phyloP scores from a whole-genome alignment of 2,797 vertebrate species.

The Pipistrellus pygmaeus region DNA sequence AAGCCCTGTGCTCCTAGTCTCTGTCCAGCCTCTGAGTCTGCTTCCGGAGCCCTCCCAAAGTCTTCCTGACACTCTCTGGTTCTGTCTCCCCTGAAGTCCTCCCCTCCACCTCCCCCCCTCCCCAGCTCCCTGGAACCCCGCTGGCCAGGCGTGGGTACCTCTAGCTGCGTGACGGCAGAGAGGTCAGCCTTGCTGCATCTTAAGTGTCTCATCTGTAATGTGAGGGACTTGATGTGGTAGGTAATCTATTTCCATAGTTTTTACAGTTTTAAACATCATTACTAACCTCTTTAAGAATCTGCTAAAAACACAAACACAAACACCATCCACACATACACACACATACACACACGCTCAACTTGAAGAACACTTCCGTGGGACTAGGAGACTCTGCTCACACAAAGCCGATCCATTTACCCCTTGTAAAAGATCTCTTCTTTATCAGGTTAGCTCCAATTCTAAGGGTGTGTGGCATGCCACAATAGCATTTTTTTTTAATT shows the following conservation, averaged over 20 bases:
- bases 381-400: background rate
- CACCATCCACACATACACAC: background rate
- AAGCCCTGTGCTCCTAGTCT: background rate
- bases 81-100: background rate
- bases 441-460: background rate
- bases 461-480: background rate
- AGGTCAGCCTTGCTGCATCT: background rate
- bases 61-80: background rate
- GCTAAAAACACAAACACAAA: background rate
- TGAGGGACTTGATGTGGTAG: background rate
- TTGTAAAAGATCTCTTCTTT: background rate
- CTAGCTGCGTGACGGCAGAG: background rate
- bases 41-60: background rate
- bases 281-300: background rate
- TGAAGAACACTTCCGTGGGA: background rate
- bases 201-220: background rate
- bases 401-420: background rate
- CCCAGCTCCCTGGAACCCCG: accelerated
- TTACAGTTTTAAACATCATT: background rate
- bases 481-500: background rate
- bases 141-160: background rate
- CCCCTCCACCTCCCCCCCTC: no score
- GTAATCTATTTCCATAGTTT: background rate
- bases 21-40: background rate
- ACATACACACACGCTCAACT: background rate